A percentile compares a stretch with the other conserved stretches of the same genome.
phyloP scores from a whole-genome alignment of 1,140 invertebrate species.

The Uloborus diversus region DNA sequence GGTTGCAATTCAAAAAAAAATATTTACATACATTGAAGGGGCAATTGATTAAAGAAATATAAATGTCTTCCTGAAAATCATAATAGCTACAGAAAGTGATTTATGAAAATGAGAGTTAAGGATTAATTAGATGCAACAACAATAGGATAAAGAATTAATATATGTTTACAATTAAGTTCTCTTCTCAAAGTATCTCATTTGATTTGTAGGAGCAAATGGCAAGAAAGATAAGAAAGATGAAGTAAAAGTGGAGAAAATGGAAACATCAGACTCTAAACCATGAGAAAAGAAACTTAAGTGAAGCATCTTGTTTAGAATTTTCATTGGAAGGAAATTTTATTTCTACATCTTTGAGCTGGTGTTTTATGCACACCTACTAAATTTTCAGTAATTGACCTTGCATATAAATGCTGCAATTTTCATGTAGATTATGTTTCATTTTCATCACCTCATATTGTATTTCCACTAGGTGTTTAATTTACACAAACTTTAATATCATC shows the following conservation, averaged over 20 bases:
- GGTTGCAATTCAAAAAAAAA: too few species aligned
- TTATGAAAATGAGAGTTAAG: neutral
- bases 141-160: neutral
- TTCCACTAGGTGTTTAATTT: neutral
- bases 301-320: neutral
- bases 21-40: neutral
- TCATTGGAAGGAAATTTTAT: neutral
- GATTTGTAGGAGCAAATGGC: conserved; percentile 32
- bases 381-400: neutral
- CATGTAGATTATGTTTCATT: conserved; percentile 34
- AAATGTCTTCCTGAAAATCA: neutral
- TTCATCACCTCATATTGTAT: conserved; percentile 22
- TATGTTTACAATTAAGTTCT: neutral
- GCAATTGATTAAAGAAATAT: neutral
- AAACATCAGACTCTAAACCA: conserved; percentile 37
- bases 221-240: conserved; percentile 54
- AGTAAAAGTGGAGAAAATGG: conserved; percentile 30
- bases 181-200: neutral
- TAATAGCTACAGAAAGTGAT: neutral
- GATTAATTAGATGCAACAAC: neutral
- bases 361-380: conserved; percentile 6
- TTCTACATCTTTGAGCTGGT: neutral
- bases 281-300: neutral
- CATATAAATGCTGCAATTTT: neutral
- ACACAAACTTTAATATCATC: neutral